Base-by-base conservation (phyloP, 2,888 invertebrate species). In the Thelaira solivaga region DNA sequence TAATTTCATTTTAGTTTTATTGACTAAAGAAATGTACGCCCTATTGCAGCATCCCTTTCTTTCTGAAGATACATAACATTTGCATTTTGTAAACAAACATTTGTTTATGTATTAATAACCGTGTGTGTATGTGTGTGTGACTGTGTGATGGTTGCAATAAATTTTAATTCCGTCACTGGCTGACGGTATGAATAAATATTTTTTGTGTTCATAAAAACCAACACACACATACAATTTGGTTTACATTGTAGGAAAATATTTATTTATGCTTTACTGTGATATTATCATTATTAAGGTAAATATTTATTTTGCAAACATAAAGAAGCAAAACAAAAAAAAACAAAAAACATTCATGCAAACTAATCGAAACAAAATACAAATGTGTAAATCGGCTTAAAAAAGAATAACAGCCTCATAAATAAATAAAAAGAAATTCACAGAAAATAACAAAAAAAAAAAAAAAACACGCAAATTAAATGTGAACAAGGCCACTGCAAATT, bases 221-320 rank as follows among this genome's bases (percentile, higher is more conserved):
- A 39, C 36, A 10, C 26, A 26, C 26, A 26, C 26, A 26, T 6
- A 26, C 26, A 6, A n/a, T n/a, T 34, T 34, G 13, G 8, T 57
- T 68, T 36, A 36, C 55, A 45, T 34, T 43, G 18, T 34, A 43
- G 6, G 6, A 51, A 61, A 69, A 49, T 69, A 43, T 69, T 59
- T 61, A 71, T 61, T 11, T 47, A 57, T 39, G 26, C 41, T 31
- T 43, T 34, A 24, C 34, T 24, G 24, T 61, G 62, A 41, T 53
- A 62, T 53, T 53, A 53, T 71, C 51, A 62, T 49, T 71, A 45
- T 53, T 53, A 62, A 36, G 43, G n/a, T 62, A 71, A 62, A 62
- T 26, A 53, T 71, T 71, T 68, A 47, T 43, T 43, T 71, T 69
- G 41, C 10, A n/a, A n/a, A 29, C 34, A 51, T 62, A 45, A 36